Evolutionary conservation across 2,113 vertebrate species (phyloP), one percentile per base, ranked within the genome.

Genomic region (Marmota flaviventris): DNA sequence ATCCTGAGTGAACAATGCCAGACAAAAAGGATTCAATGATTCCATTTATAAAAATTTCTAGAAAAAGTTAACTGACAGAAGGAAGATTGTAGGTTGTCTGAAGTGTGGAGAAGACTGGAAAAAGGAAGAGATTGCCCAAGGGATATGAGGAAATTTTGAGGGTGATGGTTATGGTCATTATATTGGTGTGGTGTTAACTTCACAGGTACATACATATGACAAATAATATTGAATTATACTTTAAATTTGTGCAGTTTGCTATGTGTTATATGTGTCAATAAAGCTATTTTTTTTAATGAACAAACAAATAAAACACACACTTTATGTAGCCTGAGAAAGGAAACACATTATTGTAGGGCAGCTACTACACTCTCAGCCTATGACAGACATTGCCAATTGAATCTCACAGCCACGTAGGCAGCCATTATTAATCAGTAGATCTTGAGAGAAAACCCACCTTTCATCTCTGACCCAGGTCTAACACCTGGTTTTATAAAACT

Each of bases 401-500:
- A 72, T 77, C 53, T 42, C 27, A 72, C 1, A 11, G 76, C 4
- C 18, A 82, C 58, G 37, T 29, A 53, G 39, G 25, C 51, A 85
- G 37, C 4, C n/a, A n/a, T 18, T 39, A 69, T 16, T 73, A 51
- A 67, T 86, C 78, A 81, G 22, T 67, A 25, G 65, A 63, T 34
- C 20, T 76, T 84, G 72, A 39, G 24, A 95, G 78, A 61, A 73
- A 85, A 42, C 4, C 53, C 63, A 4, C 39, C 67, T 90, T 94
- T 61, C 42, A 93, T 48, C 70, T 86, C 53, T 90, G 56, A 94
- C 6, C 16, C 22, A 65, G 42, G 48, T 51, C 92, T 81, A 69
- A 72, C 29, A 76, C 17, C 61, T 94, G 10, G 37, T 58, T 93
- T 89, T 82, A 78, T 63, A 91, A 95, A 96, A 93, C 34, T 29